Base-by-base conservation (phyloP, 2,888 invertebrate species). In the Drosophila flavopinicola region DNA sequence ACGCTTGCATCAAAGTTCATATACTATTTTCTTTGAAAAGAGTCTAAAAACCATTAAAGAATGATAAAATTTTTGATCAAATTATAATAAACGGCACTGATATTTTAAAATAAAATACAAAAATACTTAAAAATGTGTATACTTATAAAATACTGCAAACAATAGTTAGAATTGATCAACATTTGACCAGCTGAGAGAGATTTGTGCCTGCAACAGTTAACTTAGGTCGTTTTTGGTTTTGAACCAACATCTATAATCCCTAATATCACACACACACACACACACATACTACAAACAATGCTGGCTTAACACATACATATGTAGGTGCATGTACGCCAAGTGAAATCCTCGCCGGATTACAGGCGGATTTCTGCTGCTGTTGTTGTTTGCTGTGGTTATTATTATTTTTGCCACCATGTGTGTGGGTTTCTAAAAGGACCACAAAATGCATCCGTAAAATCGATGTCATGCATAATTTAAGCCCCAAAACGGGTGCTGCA, bases 401-500 rank as follows among this genome's bases (percentile, higher is more conserved):
- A 75, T 75, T 82, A 61, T 80, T 73, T 79, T 51, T 64, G 38
- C 42, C 56, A 52, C 20, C 54, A 39, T 35, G 10, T 57, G 72
- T 75, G 59, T 41, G 57, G 58, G 30, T 44, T 63, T 58, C 63
- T 58, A 58, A 56, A 56, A 57, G 35, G 47, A 70, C 83, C 65
- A 58, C 72, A 71, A 63, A 82, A 75, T 78, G 76, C 83, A 85
- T 78, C 58, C 45, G 56, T 59, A 61, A 78, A 83, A 78, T 79
- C 79, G 78, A 79, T 79, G 85, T 67, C 78, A 85, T 78, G 83
- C 76, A 85, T 79, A 79, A 78, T 68, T 83, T 61, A 68, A 57
- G 38, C 60, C 44, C 35, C 33, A 38, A 38, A 52, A 25, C n/a
- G 23, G 33, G 15, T 39, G 33, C 9, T 42, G 1, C 11, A 30